Evolutionary conservation across 1,140 invertebrate species (phyloP), one percentile per base, ranked within the genome.

Genomic region (Diachasmimorpha longicaudata): DNA sequence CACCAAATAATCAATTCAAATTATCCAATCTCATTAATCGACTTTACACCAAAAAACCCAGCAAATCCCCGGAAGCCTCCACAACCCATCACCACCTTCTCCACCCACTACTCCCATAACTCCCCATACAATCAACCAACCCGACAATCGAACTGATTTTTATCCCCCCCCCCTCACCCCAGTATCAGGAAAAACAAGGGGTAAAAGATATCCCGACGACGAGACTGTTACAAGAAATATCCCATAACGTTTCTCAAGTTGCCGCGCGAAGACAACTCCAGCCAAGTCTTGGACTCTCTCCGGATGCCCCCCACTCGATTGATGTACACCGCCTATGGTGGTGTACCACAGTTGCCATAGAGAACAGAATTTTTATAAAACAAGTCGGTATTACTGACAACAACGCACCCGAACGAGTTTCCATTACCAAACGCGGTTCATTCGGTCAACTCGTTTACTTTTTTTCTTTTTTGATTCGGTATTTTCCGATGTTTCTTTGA

Each of bases 181-280:
- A n/a, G n/a, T n/a, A n/a, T n/a, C n/a, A n/a, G n/a, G 25, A 6
- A 14, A 42, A n/a, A 44, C 23, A 48, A n/a, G 55, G 31, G 44
- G 21, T 48, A 46, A 16, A 52, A 58, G 70, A 63, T 37, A 63
- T 67, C 44, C 70, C 55, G 44, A 44, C 42, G 42, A 52, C 70
- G 70, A 58, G 14, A 37, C 69, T 37, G 68, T 19, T 66, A 71
- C 72, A 77, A 77, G 76, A 77, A 77, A 77, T 77, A 21, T 39
- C 72, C 68, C 63, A 72, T 70, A 70, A 63, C 72, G 52, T 74
- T 77, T 77, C 68, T 71, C 58, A 23, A 74, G 76, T 77, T 70
- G 68, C 31, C 68, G 31, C n/a, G n/a, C n/a, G n/a, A n/a, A 73
- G 70, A 25, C 44, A 55, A 48, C 25, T 75, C 23, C 36, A 68